These are phyloP conservation scores for Calypte anna DNA, from an alignment of 2,113 vertebrate species.

Conservation along the genomic window DNA sequence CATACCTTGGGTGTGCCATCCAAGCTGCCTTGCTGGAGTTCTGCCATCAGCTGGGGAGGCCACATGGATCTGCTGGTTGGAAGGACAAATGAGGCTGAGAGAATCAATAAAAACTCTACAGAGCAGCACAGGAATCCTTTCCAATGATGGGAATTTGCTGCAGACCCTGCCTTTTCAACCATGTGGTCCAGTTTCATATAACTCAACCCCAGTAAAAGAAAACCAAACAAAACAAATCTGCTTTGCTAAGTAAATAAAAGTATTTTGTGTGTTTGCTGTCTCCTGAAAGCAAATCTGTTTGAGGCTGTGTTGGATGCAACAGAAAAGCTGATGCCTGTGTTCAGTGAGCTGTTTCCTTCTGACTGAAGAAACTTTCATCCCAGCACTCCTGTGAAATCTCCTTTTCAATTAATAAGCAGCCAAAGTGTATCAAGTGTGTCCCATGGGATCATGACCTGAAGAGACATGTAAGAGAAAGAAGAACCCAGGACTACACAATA, in stretches of 20 bases:
- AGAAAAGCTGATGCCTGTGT: not conserved
- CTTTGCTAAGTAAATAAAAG: not conserved
- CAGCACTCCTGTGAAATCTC: not conserved
- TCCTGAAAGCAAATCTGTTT: not conserved
- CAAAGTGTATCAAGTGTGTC: not conserved
- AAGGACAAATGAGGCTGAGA: not conserved
- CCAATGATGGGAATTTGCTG: not conserved
- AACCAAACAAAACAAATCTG: no score
- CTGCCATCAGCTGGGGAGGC: not conserved
- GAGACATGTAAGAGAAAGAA: not conserved
- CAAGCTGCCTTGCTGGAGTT: slow-evolving; percentile 4
- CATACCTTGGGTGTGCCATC: not conserved
- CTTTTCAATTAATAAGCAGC: not conserved
- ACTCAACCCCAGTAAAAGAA: not conserved
- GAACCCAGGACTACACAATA: not conserved
- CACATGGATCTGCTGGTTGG: not conserved
- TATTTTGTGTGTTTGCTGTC: not conserved
- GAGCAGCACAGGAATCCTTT: not conserved
- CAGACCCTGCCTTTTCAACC: not conserved
- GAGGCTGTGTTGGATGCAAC: not conserved
- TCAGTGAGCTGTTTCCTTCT: not conserved
- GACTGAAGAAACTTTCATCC: not conserved
- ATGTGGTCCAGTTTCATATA: not conserved
- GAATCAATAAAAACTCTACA: not conserved
- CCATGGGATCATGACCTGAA: not conserved